phyloP scores from a whole-genome alignment of 2,113 vertebrate species.

The Istiophorus platypterus region DNA sequence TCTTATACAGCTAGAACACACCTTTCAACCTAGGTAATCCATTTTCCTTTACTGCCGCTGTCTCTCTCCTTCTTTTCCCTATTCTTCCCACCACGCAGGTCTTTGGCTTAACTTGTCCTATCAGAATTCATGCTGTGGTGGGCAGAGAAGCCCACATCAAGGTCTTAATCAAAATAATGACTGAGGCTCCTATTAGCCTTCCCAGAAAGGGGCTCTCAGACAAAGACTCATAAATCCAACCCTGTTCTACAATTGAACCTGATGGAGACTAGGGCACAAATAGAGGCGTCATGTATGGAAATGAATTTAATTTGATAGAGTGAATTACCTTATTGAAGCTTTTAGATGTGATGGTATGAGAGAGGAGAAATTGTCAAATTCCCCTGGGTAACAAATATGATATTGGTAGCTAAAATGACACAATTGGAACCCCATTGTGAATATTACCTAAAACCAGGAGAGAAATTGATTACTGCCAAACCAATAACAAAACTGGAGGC shows the following conservation, averaged over 20 bases:
- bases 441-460: slow-evolving; percentile 28
- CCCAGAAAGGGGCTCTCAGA: slow-evolving; percentile 63
- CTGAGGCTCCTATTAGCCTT: slow-evolving; percentile 57
- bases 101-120: slow-evolving; percentile 36
- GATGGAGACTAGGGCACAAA: slow-evolving; percentile 51
- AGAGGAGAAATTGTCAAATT: slow-evolving; percentile 35
- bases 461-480: slow-evolving; percentile 61
- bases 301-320: slow-evolving; percentile 76
- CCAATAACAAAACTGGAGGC: slow-evolving; percentile 37
- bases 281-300: slow-evolving; percentile 63
- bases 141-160: slow-evolving; percentile 32
- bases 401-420: slow-evolving; percentile 54
- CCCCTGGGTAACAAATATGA: slow-evolving; percentile 58
- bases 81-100: not conserved
- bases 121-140: slow-evolving; percentile 54
- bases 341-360: slow-evolving; percentile 48
- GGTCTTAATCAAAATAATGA: slow-evolving; percentile 81
- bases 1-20: slow-evolving; percentile 5
- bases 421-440: slow-evolving; percentile 41
- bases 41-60: slow-evolving; percentile 1
- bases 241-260: slow-evolving; percentile 69
- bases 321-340: slow-evolving; percentile 70
- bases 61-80: not conserved
- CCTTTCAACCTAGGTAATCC: slow-evolving; percentile 22
- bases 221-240: slow-evolving; percentile 78